Evolutionary conservation across 2,113 vertebrate species (phyloP), one percentile per base, ranked within the genome.

Genomic region (Cygnus buccinator): DNA sequence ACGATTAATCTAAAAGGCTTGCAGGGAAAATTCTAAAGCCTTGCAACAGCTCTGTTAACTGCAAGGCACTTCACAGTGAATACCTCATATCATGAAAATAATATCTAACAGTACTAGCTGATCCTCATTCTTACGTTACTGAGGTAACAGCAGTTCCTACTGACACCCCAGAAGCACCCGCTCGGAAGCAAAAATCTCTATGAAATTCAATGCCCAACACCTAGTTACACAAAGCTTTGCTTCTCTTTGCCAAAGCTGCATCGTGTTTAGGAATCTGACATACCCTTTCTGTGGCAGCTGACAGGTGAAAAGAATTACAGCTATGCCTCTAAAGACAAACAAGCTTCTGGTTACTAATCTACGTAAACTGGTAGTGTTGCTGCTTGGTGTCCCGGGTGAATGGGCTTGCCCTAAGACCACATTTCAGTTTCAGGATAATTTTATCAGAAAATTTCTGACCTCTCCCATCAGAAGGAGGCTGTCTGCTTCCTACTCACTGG

Each of bases 241-340:
- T 84, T 67, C 15, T 23, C 35, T 87, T 81, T 72, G 55, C 35
- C 85, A 92, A 94, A 93, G 10, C 66, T 67, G 46, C 59, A 63
- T 4, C 29, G n/a, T 78, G 4, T 75, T 78, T 55, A 44, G 41
- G 35, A 62, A 83, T 52, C 46, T 28, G 48, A 68, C 14, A 26
- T 9, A 68, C 54, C 3, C 20, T n/a, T 83, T 83, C 23, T 22
- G 15, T 29, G 26, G 83, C 35, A 68, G n/a, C 16, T 73, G 59
- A 22, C 16, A 67, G n/a, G 18, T 78, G 44, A 55, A 46, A 46
- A 83, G 22, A 44, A 16, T 58, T 68, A 52, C 6, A 77, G 44
- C 25, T 86, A 22, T 43, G 71, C 44, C 58, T 1, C 0, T 23
- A n/a, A 73, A 73, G n/a, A 44, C 41, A 57, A 59, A 12, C 20